Percentiles rank a stretch among this genome's conserved stretches.
phyloP scores from a whole-genome alignment of 1,140 invertebrate species.

The Ruditapes philippinarum region DNA sequence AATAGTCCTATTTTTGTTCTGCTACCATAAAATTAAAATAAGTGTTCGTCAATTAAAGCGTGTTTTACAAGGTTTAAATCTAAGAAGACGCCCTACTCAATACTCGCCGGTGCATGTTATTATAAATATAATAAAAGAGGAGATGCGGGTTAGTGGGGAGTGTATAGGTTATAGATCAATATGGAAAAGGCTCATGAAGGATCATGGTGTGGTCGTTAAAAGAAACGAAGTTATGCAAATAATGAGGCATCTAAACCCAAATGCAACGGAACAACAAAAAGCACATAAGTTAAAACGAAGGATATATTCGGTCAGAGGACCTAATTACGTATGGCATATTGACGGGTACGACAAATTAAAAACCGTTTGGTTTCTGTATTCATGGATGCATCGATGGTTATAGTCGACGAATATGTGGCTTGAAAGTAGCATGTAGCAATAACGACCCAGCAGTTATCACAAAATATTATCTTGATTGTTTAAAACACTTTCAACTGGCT shows the following conservation, averaged over 20 bases:
- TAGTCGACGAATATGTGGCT: slow-evolving; percentile 80
- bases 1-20: slow-evolving; percentile 40
- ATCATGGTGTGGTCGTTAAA: neutral
- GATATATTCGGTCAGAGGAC: slow-evolving; percentile 73
- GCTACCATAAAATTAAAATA: slow-evolving; percentile 36
- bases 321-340: slow-evolving; percentile 81
- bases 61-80: slow-evolving; percentile 19
- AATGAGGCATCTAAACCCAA: slow-evolving; percentile 60
- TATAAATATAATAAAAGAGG: neutral
- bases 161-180: slow-evolving; percentile 44
- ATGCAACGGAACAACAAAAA: slow-evolving; percentile 28
- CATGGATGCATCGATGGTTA: slow-evolving; percentile 82
- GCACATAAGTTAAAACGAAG: slow-evolving; percentile 62
- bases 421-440: slow-evolving; percentile 70
- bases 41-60: too few relatives aligned
- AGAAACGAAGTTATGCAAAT: slow-evolving; percentile 24
- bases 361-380: slow-evolving; percentile 80
- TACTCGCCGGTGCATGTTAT: neutral
- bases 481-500: neutral
- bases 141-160: slow-evolving; percentile 24
- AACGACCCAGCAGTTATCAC: slow-evolving; percentile 53
- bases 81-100: neutral
- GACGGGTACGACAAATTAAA: slow-evolving; percentile 84
- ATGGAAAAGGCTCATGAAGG: slow-evolving; percentile 32
- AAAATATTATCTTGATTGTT: slow-evolving; percentile 16